These are phyloP conservation scores for Nomada goodeniana DNA, from an alignment of 2,888 invertebrate genomes.

Conservation along the genomic window DNA sequence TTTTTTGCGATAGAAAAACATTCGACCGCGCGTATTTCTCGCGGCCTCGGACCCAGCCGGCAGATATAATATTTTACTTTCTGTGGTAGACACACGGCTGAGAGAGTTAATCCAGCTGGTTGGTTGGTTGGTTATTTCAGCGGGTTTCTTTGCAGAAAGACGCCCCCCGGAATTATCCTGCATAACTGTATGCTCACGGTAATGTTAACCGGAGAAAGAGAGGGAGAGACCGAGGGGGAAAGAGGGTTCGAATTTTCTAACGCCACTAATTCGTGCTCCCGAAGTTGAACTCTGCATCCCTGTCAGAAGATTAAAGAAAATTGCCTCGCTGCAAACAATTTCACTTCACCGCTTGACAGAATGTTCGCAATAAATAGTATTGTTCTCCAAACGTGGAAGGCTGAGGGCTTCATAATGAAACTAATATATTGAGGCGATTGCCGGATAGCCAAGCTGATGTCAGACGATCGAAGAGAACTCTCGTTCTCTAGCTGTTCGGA, in stretches of 20 bases:
- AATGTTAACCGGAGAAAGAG: constrained; percentile 8
- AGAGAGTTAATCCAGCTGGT: constrained; percentile 64
- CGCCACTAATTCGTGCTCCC: constrained; percentile 13
- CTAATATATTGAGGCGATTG: constrained; percentile 11
- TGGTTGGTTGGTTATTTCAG: constrained; percentile 48
- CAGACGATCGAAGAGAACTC: constrained; percentile 24
- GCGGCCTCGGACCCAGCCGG: constrained; percentile 36
- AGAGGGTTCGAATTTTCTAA: constrained; percentile 4
- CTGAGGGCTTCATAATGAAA: constrained; percentile 14
- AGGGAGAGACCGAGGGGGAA: neutral
- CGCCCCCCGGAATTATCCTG: constrained; percentile 26
- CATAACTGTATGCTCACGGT: neutral
- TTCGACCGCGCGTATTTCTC: constrained; percentile 52
- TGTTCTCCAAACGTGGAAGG: neutral
- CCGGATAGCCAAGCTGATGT: constrained; percentile 11
- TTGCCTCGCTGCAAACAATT: neutral
- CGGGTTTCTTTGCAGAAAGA: constrained; percentile 50
- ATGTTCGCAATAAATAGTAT: constrained; percentile 5
- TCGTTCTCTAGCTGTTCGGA: constrained; percentile 19
- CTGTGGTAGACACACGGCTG: constrained; percentile 54
- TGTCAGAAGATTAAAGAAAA: neutral
- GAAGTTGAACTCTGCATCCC: neutral
- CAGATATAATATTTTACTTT: constrained; percentile 69
- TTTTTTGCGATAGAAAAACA: constrained; percentile 66
- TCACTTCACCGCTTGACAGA: neutral